Percentiles rank a stretch among this genome's conserved stretches.
Evolutionary conservation across 1,140 invertebrate species (phyloP).

Genomic region (Musca vetustissima): DNA sequence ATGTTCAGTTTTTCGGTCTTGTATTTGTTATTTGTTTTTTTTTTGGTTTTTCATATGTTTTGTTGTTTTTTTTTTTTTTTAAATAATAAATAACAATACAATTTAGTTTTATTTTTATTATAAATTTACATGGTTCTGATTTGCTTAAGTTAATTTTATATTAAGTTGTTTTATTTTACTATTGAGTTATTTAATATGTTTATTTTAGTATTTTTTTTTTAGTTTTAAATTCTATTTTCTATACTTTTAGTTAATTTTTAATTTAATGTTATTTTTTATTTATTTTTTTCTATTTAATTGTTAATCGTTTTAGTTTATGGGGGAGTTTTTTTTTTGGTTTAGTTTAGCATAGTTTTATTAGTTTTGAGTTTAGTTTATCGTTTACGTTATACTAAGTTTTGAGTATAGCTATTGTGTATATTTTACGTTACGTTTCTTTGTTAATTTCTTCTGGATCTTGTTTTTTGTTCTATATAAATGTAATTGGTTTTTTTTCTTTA

Average conservation of each 20-base stretch:
- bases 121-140: constrained; percentile 10
- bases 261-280: not conserved
- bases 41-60: not conserved
- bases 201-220: constrained; percentile 10
- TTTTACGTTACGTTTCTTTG: no score
- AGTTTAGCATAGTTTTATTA: no score
- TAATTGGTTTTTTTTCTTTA: no score
- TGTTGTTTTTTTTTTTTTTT: constrained; percentile 21
- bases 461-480: no score
- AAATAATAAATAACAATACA: constrained; percentile 20
- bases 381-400: not conserved
- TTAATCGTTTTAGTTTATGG: not conserved
- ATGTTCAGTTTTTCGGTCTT: no score
- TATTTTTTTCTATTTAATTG: not conserved
- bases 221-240: constrained; percentile 9
- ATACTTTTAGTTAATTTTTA: not conserved
- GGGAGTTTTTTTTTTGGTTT: no score
- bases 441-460: no score
- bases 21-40: constrained; percentile 31
- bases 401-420: no score
- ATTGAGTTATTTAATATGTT: not conserved
- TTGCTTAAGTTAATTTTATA: constrained; percentile 6
- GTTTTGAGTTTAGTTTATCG: not conserved
- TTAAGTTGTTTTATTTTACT: constrained; percentile 22
- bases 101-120: constrained; percentile 17